phyloP scores from a whole-genome alignment of 2,888 invertebrate species.

The Ametastegia equiseti region DNA sequence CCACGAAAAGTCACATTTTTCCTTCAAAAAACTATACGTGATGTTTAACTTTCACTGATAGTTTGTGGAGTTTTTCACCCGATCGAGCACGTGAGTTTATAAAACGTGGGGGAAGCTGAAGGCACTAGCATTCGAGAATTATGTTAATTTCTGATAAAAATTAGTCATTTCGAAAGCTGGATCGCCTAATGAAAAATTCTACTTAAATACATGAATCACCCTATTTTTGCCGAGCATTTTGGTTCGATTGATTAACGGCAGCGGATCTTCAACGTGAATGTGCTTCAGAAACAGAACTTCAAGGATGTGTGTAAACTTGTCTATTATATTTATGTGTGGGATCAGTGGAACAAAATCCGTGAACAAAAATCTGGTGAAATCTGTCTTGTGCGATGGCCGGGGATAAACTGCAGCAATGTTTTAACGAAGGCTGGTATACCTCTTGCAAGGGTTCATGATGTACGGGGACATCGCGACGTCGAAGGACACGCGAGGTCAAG shows the following conservation, averaged over 20 bases:
- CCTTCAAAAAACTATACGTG: too few species aligned
- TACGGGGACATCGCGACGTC: slow-evolving; percentile 68
- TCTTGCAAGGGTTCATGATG: slow-evolving; percentile 21
- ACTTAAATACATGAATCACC: slow-evolving; percentile 55
- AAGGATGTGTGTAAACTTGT: neutral
- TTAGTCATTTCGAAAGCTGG: neutral
- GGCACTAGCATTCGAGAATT: too few species aligned
- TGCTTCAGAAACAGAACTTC: neutral
- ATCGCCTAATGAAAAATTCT: neutral
- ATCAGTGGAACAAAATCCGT: neutral
- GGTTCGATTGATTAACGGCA: neutral
- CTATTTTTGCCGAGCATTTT: slow-evolving; percentile 65
- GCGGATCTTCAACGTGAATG: neutral
- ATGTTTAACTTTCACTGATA: too few species aligned
- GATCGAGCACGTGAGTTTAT: too few species aligned
- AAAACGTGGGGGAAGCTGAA: neutral
- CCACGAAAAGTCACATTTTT: too few species aligned
- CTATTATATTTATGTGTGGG: neutral
- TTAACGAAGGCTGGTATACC: slow-evolving; percentile 19
- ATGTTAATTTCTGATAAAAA: too few species aligned
- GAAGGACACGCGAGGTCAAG: slow-evolving; percentile 63
- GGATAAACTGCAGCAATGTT: slow-evolving; percentile 29
- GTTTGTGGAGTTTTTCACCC: too few species aligned
- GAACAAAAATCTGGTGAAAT: neutral
- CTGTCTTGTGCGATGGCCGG: slow-evolving; percentile 25